Percentiles rank a stretch among this genome's conserved stretches.
phyloP scores from a whole-genome alignment of 2,888 invertebrate genomes.

The Romanomermis culicivorax region DNA sequence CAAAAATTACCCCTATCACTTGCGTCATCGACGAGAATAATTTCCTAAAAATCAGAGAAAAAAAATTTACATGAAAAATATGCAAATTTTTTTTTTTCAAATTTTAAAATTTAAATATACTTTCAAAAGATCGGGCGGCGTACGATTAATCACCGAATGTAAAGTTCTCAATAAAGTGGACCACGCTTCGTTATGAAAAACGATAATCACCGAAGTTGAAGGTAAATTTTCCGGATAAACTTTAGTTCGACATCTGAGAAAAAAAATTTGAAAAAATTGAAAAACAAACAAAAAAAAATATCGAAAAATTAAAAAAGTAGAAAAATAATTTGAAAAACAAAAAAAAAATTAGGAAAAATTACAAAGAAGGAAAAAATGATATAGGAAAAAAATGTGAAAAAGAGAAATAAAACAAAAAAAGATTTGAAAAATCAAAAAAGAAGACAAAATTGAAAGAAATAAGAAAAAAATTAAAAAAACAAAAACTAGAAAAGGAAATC shows the following conservation, averaged over 20 bases:
- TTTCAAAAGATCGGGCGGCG: constrained; percentile 16
- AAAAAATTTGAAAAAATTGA: no score
- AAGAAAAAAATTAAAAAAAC: not conserved
- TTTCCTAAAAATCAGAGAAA: constrained; percentile 13
- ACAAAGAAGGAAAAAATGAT: no score
- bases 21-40: constrained; percentile 24
- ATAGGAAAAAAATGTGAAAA: no score
- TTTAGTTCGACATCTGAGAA: constrained; percentile 12
- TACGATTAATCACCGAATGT: constrained; percentile 26
- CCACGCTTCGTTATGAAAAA: constrained; percentile 99
- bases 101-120: no score
- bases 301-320: constrained; percentile 9
- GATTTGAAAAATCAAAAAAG: no score
- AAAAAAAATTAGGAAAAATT: no score
- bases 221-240: constrained; percentile 43
- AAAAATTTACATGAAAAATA: not conserved
- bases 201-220: constrained; percentile 84
- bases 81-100: no score
- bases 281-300: not conserved
- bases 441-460: not conserved
- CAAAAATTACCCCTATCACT: constrained; percentile 20
- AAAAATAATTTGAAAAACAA: not conserved
- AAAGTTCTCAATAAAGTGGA: constrained; percentile 56
- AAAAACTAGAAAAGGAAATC: not conserved
- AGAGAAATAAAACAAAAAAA: no score